A percentile compares a stretch with the other conserved stretches of the same genome.
Evolutionary conservation across 2,113 vertebrate genomes (phyloP).

Genomic region (Heptranchias perlo): DNA sequence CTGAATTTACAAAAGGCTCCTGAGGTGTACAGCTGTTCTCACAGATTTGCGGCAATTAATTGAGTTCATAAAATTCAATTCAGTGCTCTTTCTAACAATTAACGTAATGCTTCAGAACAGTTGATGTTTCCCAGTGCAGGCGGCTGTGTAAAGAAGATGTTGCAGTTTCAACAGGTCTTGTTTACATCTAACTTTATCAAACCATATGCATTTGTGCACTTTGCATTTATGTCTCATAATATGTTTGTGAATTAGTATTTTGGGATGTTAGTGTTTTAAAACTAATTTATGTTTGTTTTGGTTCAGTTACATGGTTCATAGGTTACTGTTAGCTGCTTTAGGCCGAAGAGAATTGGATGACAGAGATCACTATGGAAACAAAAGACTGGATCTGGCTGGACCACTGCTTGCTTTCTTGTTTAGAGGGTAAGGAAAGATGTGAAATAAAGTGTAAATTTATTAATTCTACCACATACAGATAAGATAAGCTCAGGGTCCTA

Average conservation of each 20-base stretch:
- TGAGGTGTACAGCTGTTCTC: not conserved
- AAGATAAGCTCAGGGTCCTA: not conserved
- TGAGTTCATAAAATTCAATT: not conserved
- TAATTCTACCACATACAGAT: not conserved
- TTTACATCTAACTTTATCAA: not conserved
- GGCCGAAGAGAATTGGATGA: constrained; percentile 92
- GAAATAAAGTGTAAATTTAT: not conserved
- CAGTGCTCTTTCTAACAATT: not conserved
- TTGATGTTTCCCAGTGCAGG: not conserved
- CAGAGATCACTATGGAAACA: constrained; percentile 98
- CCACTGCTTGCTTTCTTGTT: constrained; percentile 91
- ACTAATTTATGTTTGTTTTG: not conserved
- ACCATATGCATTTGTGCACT: not conserved
- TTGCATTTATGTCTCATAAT: not conserved
- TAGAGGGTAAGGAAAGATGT: constrained; percentile 70
- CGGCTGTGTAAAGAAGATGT: not conserved
- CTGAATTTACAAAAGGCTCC: not conserved
- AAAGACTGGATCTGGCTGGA: constrained; percentile 95
- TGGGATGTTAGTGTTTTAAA: not conserved
- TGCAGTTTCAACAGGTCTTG: not conserved
- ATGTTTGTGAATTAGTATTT: not conserved
- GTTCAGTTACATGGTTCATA: constrained; percentile 94
- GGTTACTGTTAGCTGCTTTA: constrained; percentile 84
- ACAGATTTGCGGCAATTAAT: not conserved
- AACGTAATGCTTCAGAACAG: not conserved